Conservation (phyloP, 1,140 invertebrate species). For the Pteromalus puparum region DNA sequence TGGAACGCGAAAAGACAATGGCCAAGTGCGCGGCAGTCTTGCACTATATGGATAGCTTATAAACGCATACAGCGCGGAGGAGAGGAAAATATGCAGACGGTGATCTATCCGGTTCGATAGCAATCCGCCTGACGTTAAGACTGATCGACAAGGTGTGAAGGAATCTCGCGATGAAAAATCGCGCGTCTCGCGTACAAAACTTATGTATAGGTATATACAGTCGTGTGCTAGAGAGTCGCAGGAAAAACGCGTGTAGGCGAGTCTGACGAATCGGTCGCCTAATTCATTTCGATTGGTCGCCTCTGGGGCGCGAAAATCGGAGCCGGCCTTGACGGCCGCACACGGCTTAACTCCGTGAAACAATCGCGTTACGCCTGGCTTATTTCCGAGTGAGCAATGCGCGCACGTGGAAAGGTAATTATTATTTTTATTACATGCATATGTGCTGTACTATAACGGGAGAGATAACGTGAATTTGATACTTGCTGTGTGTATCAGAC, state of each 20-base stretch:
- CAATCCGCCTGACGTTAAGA: slow-evolving; percentile 53
- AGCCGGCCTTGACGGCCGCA: slow-evolving; percentile 47
- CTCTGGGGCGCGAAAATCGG: slow-evolving; percentile 68
- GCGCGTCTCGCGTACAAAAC: neutral
- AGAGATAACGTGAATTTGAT: neutral
- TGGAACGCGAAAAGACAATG: slow-evolving; percentile 24
- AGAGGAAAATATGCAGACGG: neutral
- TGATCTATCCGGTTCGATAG: slow-evolving; percentile 6
- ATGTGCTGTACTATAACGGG: neutral
- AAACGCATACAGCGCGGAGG: neutral
- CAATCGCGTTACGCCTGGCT: slow-evolving; percentile 55
- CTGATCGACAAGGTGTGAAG: slow-evolving; percentile 65
- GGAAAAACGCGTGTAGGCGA: slow-evolving; percentile 28
- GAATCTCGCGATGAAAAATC: slow-evolving; percentile 55
- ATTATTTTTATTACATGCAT: neutral
- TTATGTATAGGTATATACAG: neutral
- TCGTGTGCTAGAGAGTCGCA: neutral
- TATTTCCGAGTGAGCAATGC: slow-evolving; percentile 20
- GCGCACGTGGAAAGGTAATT: neutral
- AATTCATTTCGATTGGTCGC: slow-evolving; percentile 68
- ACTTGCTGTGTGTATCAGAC: neutral
- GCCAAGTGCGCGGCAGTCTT: neutral
- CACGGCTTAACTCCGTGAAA: slow-evolving; percentile 16
- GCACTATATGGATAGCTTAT: neutral
- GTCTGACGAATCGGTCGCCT: slow-evolving; percentile 67